Evolutionary conservation across 2,888 invertebrate genomes (phyloP).

Genomic region (Hoplodrina ambigua): DNA sequence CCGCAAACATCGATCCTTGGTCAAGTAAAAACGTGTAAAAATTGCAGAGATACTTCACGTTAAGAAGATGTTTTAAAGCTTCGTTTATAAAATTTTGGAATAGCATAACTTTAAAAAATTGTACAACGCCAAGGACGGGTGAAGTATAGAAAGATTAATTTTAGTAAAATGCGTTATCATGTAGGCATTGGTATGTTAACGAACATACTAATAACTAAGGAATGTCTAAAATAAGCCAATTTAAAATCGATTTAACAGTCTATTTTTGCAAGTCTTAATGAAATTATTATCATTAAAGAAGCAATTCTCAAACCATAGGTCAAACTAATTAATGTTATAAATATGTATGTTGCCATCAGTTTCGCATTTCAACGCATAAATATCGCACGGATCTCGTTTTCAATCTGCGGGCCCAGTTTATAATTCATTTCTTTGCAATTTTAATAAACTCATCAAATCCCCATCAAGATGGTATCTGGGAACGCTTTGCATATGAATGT

Average conservation of each 20-base stretch:
- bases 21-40: no score
- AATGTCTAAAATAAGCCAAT: conserved; percentile 26
- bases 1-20: no score
- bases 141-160: no score
- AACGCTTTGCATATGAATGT: conserved; percentile 76
- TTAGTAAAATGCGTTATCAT: neutral
- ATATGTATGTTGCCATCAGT: conserved; percentile 47
- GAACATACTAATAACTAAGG: neutral
- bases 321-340: conserved; percentile 59
- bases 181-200: neutral
- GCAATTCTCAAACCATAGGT: conserved; percentile 39
- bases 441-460: conserved; percentile 80
- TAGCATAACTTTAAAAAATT: no score
- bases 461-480: conserved; percentile 72
- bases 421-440: conserved; percentile 68
- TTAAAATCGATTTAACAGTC: conserved; percentile 16
- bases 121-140: no score
- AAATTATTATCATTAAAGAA: conserved; percentile 32
- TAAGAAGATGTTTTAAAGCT: no score
- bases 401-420: conserved; percentile 50
- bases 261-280: neutral
- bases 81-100: no score
- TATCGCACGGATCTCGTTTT: conserved; percentile 54
- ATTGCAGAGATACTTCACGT: no score
- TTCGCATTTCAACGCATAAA: conserved; percentile 54